Evolutionary conservation across 2,888 invertebrate species (phyloP).

Genomic region (Baccha elongata): DNA sequence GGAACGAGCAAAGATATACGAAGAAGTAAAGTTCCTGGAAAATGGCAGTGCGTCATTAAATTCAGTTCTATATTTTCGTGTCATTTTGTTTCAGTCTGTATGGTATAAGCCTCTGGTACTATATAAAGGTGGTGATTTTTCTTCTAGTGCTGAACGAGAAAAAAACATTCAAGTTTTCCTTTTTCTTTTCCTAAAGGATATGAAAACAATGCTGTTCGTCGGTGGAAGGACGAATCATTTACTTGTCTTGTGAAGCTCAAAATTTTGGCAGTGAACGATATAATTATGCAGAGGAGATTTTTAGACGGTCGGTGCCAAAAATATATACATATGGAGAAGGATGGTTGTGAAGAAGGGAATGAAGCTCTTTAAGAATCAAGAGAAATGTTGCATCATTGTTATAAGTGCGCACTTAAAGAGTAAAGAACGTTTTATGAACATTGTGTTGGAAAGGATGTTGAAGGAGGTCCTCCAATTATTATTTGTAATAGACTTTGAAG

Average conservation of each 20-base stretch:
- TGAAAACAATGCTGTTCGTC: not conserved
- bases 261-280: constrained; percentile 69
- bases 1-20: not conserved
- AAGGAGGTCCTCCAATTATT: constrained; percentile 36
- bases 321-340: not conserved
- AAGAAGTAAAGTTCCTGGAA: constrained; percentile 38
- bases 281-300: constrained; percentile 59
- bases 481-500: constrained; percentile 38
- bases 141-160: constrained; percentile 26
- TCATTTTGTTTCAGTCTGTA: constrained; percentile 11
- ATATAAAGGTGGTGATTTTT: constrained; percentile 45
- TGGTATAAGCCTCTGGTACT: no score
- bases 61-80: constrained; percentile 33
- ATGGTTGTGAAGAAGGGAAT: constrained; percentile 21
- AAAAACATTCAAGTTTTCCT: constrained; percentile 30
- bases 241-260: constrained; percentile 49
- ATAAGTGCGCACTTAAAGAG: constrained; percentile 45
- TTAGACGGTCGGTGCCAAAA: not conserved
- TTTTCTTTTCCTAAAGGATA: constrained; percentile 2
- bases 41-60: constrained; percentile 58
- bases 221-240: constrained; percentile 44
- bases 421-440: constrained; percentile 5
- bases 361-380: constrained; percentile 48
- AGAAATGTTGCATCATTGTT: constrained; percentile 54
- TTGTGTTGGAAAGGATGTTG: not conserved